A percentile compares a stretch with the other conserved stretches of the same genome.
These are phyloP conservation scores for Drosophila albomicans DNA, from an alignment of 1,140 invertebrate genomes.

Conservation along the genomic window DNA sequence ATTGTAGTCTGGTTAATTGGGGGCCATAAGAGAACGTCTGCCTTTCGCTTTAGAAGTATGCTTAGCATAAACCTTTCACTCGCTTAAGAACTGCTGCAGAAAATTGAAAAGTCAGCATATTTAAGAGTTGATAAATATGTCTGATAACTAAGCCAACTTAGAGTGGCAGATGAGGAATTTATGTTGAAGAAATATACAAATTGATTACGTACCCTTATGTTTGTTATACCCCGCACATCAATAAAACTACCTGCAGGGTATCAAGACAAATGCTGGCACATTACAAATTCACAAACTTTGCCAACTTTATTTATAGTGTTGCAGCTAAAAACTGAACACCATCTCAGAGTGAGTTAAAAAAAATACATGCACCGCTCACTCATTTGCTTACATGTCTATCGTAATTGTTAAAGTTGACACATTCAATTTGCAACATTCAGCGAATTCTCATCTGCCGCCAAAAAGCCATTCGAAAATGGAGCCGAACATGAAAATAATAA, in stretches of 20 bases:
- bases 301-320: conserved; percentile 35
- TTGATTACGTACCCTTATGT: background rate
- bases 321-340: background rate
- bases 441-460: conserved; percentile 33
- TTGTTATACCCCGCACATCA: background rate
- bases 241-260: background rate
- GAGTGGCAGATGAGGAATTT: no score
- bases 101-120: no score
- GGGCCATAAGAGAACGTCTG: no score
- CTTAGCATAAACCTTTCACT: no score
- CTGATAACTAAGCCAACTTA: no score
- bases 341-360: conserved; percentile 7
- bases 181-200: background rate
- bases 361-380: conserved; percentile 9
- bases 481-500: conserved; percentile 9
- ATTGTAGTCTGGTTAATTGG: no score
- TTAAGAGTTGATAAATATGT: no score
- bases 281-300: conserved; percentile 21
- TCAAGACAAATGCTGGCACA: background rate
- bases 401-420: conserved; percentile 36
- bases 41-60: no score
- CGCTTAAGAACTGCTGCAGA: no score
- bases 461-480: conserved; percentile 12
- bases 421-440: conserved; percentile 37
- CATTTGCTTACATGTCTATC: conserved; percentile 32